These are phyloP conservation scores for Protonibea diacanthus DNA, from an alignment of 2,797 vertebrate species.

Conservation along the genomic window DNA sequence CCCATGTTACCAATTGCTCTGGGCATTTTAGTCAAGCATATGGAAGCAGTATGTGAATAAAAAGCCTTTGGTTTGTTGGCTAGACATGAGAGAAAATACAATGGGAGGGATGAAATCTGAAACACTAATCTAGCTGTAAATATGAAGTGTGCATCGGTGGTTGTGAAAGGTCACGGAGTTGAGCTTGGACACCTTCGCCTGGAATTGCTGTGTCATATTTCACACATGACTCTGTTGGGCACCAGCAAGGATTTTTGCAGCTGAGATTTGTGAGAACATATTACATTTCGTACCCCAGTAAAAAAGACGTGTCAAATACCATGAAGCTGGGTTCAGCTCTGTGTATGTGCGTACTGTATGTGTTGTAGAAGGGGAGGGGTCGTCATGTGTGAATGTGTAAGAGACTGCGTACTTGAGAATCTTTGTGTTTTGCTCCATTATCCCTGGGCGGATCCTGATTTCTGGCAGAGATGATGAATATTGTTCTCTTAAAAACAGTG, in stretches of 20 bases:
- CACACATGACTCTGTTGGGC: conserved; percentile 36
- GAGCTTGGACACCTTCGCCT: conserved; percentile 49
- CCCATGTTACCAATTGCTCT: conserved; percentile 32
- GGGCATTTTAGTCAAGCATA: conserved; percentile 63
- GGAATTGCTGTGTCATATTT: conserved; percentile 52
- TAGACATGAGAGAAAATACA: conserved; percentile 69
- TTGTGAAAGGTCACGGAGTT: conserved; percentile 55
- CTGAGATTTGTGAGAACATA: conserved; percentile 55
- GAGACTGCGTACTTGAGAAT: conserved; percentile 19
- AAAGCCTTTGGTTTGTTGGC: conserved; percentile 63
- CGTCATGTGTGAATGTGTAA: conserved; percentile 21
- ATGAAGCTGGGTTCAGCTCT: conserved; percentile 17
- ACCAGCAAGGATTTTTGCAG: conserved; percentile 33
- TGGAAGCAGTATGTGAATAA: conserved; percentile 72
- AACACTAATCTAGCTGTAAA: conserved; percentile 72
- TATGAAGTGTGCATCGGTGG: conserved; percentile 39
- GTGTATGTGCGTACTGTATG: conserved; percentile 14
- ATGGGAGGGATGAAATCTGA: conserved; percentile 62
- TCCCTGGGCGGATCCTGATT: conserved; percentile 67
- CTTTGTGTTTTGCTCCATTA: conserved; percentile 53
- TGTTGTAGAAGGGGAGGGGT: conserved; percentile 4
- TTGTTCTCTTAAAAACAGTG: conserved; percentile 60
- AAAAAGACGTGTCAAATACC: conserved; percentile 36
- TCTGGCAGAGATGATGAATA: conserved; percentile 60
- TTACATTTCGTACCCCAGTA: conserved; percentile 46